Conservation (phyloP, 2,113 vertebrate genomes). For the Cichladusa arquata region DNA sequence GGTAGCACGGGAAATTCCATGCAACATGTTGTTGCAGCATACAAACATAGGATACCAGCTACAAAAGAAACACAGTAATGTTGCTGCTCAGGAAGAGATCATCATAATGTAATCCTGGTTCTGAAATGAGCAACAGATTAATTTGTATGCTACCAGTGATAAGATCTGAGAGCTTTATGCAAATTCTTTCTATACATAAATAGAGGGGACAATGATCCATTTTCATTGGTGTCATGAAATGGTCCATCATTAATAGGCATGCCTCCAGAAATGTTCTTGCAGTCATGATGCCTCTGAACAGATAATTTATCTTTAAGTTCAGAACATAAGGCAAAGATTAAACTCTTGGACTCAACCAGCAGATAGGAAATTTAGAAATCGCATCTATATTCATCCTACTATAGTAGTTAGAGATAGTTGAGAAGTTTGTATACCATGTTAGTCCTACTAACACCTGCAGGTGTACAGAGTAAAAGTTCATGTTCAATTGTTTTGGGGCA, state of each 20-base stretch:
- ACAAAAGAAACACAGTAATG: neutral
- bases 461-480: neutral
- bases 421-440: neutral
- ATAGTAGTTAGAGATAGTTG: neutral
- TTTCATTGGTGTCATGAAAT: neutral
- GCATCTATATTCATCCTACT: neutral
- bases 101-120: neutral
- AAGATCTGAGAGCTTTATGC: neutral
- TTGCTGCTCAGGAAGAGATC: neutral
- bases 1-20: neutral
- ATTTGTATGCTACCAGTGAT: neutral
- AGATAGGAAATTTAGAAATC: neutral
- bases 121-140: neutral
- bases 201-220: neutral
- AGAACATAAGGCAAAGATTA: neutral
- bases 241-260: neutral
- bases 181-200: neutral
- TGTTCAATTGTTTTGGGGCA: neutral
- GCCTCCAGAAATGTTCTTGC: neutral
- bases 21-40: neutral
- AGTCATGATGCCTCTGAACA: neutral
- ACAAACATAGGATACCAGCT: neutral
- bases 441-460: neutral
- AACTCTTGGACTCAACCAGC: neutral
- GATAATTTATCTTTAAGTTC: neutral